Evolutionary conservation across 2,113 vertebrate species (phyloP), one percentile per base, ranked within the genome.

Genomic region (Macrotis lagotis): DNA sequence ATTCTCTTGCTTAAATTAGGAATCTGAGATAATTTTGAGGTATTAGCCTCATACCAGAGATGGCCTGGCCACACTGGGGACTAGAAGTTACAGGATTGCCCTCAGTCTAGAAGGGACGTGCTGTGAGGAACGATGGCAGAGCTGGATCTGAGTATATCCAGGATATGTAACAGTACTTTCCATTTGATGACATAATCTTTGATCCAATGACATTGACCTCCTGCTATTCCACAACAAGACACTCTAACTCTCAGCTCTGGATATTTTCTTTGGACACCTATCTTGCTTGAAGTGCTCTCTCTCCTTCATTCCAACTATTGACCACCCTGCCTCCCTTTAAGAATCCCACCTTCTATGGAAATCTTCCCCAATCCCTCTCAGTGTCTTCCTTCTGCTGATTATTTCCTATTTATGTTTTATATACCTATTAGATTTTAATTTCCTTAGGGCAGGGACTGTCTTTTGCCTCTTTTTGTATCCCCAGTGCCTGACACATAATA

Each of bases 1-100:
- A 93, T 83, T 96, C 95, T 94, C 90, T 92, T 94, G 5, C 50
- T 90, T 12, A 88, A 37, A 50, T 91, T 95, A 90, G 9, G 3
- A 50, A 16, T 2, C 92, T 96, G 31, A 93, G n/a, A 50, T 28
- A 94, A 93, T 95, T 44, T 94, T 16, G 90, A 16, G 5, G 44
- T 3, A 44, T 44, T 91, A 66, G 91, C 48, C n/a, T 88, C 48
- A 48, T 94, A 16, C 91, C 91, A 26, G 24, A 92, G 7, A 74
- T 11, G 74, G 2, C 26, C 14, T 7, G 48, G 52, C 25, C 25
- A 50, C n/a, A 24, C 12, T 1, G 10, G 91, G 49, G 91, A 66
- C 19, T 88, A 88, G 37, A 22, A 47, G 12, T 22, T 94, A 74
- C n/a, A 90, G 24, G 44, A 91, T 93, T 49, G 7, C 9, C 92